A percentile compares a stretch with the other conserved stretches of the same genome.
These are phyloP conservation scores for Etheostoma cragini DNA, from an alignment of 2,113 vertebrate genomes.

Conservation along the genomic window DNA sequence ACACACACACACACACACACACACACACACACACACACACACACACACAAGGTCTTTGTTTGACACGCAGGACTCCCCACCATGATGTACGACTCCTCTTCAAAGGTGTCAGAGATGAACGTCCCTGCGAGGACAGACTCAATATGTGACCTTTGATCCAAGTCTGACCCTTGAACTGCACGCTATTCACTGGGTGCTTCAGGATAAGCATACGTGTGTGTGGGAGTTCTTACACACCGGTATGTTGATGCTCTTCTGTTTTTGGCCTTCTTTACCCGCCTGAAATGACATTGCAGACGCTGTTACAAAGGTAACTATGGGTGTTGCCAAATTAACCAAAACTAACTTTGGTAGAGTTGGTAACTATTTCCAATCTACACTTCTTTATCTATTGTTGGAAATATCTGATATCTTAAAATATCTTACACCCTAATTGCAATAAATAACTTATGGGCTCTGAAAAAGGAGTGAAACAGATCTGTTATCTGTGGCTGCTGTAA, in stretches of 20 bases:
- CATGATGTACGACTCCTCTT: conserved; percentile 74
- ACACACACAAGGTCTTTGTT: conserved; percentile 70
- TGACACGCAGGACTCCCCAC: conserved; percentile 78
- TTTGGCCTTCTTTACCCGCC: conserved; percentile 11
- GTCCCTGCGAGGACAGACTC: conserved; percentile 70
- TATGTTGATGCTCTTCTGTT: conserved; percentile 21
- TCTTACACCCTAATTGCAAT: too few species aligned
- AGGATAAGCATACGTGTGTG: conserved; percentile 38
- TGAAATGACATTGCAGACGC: background rate
- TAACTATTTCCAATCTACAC: too few species aligned
- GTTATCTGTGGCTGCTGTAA: too few species aligned
- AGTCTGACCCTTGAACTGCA: conserved; percentile 64
- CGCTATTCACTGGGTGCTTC: conserved; percentile 46
- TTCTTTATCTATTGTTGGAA: too few species aligned
- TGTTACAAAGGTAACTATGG: background rate
- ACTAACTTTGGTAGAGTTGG: background rate
- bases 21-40: conserved; percentile 27
- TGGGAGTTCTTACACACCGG: conserved; percentile 1
- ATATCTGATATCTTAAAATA: too few species aligned
- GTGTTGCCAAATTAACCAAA: background rate
- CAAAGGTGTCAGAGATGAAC: conserved; percentile 78
- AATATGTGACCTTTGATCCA: conserved; percentile 80
- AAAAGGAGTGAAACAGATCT: too few species aligned
- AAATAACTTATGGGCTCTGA: too few species aligned
- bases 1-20: conserved; percentile 38